Conservation (phyloP, 1,140 invertebrate genomes). For the Heterodera schachtii region DNA sequence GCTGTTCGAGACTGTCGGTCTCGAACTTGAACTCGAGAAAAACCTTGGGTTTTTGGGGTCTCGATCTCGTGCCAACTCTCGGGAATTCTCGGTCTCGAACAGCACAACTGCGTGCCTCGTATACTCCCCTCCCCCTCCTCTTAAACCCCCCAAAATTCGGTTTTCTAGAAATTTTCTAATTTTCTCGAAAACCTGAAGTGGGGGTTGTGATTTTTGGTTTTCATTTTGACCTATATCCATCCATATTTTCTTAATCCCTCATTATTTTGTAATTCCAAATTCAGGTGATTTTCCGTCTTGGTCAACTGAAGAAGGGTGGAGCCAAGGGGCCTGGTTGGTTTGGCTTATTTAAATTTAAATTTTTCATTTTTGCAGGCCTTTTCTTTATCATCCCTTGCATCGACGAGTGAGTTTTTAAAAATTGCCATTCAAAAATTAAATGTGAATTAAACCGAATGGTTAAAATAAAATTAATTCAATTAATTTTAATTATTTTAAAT, state of each 20-base stretch:
- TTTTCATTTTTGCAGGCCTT: conserved; percentile 69
- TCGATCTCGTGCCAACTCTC: too few species aligned
- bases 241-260: too few species aligned
- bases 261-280: neutral
- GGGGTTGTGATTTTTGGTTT: too few species aligned
- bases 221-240: too few species aligned
- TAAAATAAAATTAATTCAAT: neutral
- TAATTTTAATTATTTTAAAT: neutral
- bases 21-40: neutral
- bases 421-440: neutral
- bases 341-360: neutral
- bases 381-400: conserved; percentile 87
- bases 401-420: conserved; percentile 70
- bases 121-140: too few species aligned
- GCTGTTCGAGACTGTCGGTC: conserved; percentile 37
- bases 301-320: conserved; percentile 69
- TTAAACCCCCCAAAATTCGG: too few species aligned
- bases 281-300: conserved; percentile 71
- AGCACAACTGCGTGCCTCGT: too few species aligned
- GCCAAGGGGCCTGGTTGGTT: conserved; percentile 67
- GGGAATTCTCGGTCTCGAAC: too few species aligned
- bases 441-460: neutral
- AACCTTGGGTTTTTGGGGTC: too few species aligned
- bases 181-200: too few species aligned
- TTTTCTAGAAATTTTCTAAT: neutral